These are phyloP conservation scores for Jordanella pulchra DNA, from an alignment of 2,797 vertebrate species.

Conservation along the genomic window DNA sequence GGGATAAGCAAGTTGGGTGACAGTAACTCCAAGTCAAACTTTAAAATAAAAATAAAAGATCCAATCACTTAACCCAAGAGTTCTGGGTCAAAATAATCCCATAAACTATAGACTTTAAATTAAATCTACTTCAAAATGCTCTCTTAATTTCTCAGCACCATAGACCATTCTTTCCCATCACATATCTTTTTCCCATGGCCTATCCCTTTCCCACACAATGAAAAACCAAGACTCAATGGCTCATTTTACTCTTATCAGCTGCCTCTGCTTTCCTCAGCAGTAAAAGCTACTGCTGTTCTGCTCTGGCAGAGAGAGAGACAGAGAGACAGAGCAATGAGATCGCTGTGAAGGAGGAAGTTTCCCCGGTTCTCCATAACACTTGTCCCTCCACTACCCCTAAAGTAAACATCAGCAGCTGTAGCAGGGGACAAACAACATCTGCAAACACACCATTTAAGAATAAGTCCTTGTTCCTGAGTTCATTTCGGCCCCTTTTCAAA, in stretches of 20 bases:
- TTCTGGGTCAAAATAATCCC: conserved; percentile 60
- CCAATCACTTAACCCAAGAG: conserved; percentile 44
- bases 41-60: conserved; percentile 11
- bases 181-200: conserved; percentile 62
- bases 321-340: background rate
- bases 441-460: conserved; percentile 56
- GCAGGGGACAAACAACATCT: conserved; percentile 45
- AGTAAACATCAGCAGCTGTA: conserved; percentile 53
- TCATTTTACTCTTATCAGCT: conserved; percentile 70
- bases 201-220: conserved; percentile 73
- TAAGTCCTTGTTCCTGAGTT: conserved; percentile 28
- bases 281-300: conserved; percentile 70
- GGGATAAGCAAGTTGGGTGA: conserved; percentile 33
- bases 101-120: conserved; percentile 62
- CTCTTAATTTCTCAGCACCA: conserved; percentile 45
- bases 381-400: conserved; percentile 41
- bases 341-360: conserved; percentile 12
- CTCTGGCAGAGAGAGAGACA: conserved; percentile 9
- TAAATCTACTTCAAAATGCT: conserved; percentile 47
- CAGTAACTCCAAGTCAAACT: conserved; percentile 48
- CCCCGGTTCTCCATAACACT: conserved; percentile 35
- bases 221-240: conserved; percentile 61
- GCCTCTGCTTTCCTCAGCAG: conserved; percentile 56
- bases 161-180: conserved; percentile 54
- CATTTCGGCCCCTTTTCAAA: conserved; percentile 54